phyloP scores from a whole-genome alignment of 2,797 vertebrate species.

The Ara ararauna region DNA sequence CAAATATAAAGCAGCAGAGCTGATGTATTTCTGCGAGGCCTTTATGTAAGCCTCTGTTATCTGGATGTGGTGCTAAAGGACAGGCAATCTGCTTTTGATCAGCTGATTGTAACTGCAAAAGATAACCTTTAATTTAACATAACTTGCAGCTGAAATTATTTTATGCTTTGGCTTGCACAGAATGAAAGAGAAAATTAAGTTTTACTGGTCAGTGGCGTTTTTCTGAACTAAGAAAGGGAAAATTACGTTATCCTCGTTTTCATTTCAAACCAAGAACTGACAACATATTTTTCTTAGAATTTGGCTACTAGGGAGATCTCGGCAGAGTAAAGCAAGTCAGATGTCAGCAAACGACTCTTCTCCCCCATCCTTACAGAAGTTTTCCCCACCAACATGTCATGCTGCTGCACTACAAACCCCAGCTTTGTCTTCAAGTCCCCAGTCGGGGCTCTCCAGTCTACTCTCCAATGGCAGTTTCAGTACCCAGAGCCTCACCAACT shows the following conservation, averaged over 20 bases:
- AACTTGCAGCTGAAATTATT: slow-evolving; percentile 63
- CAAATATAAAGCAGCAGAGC: slow-evolving; percentile 45
- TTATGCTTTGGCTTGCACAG: slow-evolving; percentile 54
- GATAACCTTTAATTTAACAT: slow-evolving; percentile 63
- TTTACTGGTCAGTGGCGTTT: slow-evolving; percentile 41
- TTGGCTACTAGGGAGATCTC: slow-evolving; percentile 62
- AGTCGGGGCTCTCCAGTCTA: slow-evolving; percentile 86
- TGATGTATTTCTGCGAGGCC: slow-evolving; percentile 37
- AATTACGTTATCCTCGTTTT: not conserved
- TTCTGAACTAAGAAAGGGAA: slow-evolving; percentile 67
- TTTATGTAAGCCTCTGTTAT: slow-evolving; percentile 62
- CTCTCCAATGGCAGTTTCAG: slow-evolving; percentile 95
- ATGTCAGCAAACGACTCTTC: slow-evolving; percentile 94
- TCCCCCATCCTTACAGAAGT: slow-evolving; percentile 92
- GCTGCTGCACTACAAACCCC: slow-evolving; percentile 83
- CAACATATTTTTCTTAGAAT: not conserved
- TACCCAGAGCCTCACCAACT: slow-evolving; percentile 92
- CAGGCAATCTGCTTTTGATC: slow-evolving; percentile 65
- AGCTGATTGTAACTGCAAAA: slow-evolving; percentile 56
- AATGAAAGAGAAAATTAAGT: slow-evolving; percentile 68
- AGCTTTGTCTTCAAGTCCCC: slow-evolving; percentile 86
- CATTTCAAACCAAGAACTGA: slow-evolving; percentile 1
- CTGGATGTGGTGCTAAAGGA: slow-evolving; percentile 65
- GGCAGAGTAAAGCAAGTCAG: slow-evolving; percentile 82
- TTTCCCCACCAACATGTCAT: slow-evolving; percentile 86